Conservation (phyloP, 2,113 vertebrate species). For the Hyperopisus bebe region DNA sequence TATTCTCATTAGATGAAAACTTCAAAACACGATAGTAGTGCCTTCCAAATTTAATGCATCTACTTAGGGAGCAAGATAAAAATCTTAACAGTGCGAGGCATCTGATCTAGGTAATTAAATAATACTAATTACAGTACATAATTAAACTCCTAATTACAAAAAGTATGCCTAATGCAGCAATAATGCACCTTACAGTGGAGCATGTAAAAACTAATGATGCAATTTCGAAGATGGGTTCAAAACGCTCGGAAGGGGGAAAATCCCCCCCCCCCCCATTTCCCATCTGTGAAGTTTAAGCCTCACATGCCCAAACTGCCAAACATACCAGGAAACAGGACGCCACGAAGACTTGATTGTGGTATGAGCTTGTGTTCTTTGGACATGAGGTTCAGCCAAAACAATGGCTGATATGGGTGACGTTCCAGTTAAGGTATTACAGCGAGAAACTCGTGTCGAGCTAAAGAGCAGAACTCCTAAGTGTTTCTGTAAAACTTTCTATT, state of each 20-base stretch:
- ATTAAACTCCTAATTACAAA: conserved; percentile 51
- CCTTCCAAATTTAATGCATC: conserved; percentile 13
- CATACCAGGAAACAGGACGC: not conserved
- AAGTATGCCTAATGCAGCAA: conserved; percentile 35
- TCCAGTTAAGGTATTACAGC: not conserved
- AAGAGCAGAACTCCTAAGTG: not conserved
- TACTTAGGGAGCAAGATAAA: conserved; percentile 30
- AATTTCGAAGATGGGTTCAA: not conserved
- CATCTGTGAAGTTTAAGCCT: not conserved
- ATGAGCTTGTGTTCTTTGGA: not conserved
- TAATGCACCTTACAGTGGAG: not conserved
- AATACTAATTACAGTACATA: conserved; percentile 47
- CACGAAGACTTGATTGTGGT: not conserved
- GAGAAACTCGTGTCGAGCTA: not conserved
- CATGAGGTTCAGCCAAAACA: not conserved
- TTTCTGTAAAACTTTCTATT: not conserved
- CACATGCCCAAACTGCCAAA: not conserved
- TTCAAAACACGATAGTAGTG: conserved; percentile 29
- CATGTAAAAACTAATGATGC: conserved; percentile 4
- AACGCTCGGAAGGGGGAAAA: not conserved
- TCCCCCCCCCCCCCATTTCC: not conserved
- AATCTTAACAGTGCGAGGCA: conserved; percentile 35
- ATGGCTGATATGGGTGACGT: not conserved
- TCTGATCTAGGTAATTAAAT: conserved; percentile 56
- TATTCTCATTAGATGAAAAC: conserved; percentile 31